phyloP scores from a whole-genome alignment of 2,797 vertebrate species.

The Furcifer pardalis region DNA sequence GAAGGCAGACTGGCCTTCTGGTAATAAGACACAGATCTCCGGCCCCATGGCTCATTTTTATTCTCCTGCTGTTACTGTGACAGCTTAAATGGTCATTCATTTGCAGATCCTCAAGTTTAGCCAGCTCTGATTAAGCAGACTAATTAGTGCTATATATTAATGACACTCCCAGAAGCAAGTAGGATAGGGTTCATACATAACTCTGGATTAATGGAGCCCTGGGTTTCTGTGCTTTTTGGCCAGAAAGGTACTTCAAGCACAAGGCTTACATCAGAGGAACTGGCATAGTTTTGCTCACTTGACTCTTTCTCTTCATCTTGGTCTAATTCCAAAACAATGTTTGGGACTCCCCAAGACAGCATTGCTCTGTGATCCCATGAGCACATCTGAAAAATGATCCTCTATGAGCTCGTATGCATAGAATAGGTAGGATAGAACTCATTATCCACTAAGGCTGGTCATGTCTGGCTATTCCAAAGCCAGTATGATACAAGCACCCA shows the following conservation, averaged over 20 bases:
- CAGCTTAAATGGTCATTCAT: conserved; percentile 64
- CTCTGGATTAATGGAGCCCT: background rate
- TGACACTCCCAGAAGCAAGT: background rate
- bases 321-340: background rate
- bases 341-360: background rate
- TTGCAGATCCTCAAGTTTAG: conserved; percentile 59
- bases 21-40: conserved; percentile 20
- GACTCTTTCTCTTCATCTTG: background rate
- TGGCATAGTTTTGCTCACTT: background rate
- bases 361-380: background rate
- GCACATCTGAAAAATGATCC: background rate
- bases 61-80: conserved; percentile 57
- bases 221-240: background rate
- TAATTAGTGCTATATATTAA: conserved; percentile 60
- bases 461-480: background rate
- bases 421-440: background rate
- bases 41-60: conserved; percentile 53
- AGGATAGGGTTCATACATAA: background rate
- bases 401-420: background rate
- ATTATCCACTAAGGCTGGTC: background rate
- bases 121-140: conserved; percentile 67
- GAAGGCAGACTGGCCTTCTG: background rate
- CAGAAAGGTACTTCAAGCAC: background rate
- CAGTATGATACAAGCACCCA: background rate
- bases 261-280: background rate